Evolutionary conservation across 2,888 invertebrate species (phyloP), one percentile per base, ranked within the genome.

Genomic region (Molorchus minor): DNA sequence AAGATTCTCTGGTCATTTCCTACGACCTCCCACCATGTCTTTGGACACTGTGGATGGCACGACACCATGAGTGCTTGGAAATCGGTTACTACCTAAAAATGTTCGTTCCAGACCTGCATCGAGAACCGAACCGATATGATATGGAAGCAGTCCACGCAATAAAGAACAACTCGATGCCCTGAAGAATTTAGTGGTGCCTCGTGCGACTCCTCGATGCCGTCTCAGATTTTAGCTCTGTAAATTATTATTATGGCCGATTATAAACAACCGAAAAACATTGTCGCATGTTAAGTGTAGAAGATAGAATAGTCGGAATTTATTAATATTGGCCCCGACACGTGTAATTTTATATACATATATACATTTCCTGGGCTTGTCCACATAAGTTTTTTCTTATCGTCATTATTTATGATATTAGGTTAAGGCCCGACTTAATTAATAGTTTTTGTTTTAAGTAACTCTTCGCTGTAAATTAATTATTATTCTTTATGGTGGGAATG

Each of bases 101-200:
- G n/a, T 33, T n/a, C 10, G 12, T n/a, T 41, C 52, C 52, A 30
- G 41, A 3, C 33, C 52, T 52, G 49, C 12, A 8, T 13, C 19
- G 16, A 49, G 25, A 20, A 25, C 41, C 29, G 52, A 25, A 16
- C 52, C 59, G 57, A 61, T 68, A 69, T 71, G 56, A 60, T 49
- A 61, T 58, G 57, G 44, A 60, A 62, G 56, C 70, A 60, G 46
- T 54, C 59, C 54, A 53, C 38, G 13, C 55, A 51, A 59, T 62
- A 59, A 59, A 62, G 41, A 56, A 62, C 30, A 58, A 40, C 62
- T 53, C 53, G 46, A 49, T 43, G 53, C 49, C 44, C 55, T 51
- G 47, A 72, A 67, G 74, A 74, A 75, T 75, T 75, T 72, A 74
- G 69, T 70, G 73, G 71, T 73, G 74, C 73, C 73, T 73, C 70